Evolutionary conservation across 2,888 invertebrate genomes (phyloP).

Genomic region (Tubulanus polymorphus): DNA sequence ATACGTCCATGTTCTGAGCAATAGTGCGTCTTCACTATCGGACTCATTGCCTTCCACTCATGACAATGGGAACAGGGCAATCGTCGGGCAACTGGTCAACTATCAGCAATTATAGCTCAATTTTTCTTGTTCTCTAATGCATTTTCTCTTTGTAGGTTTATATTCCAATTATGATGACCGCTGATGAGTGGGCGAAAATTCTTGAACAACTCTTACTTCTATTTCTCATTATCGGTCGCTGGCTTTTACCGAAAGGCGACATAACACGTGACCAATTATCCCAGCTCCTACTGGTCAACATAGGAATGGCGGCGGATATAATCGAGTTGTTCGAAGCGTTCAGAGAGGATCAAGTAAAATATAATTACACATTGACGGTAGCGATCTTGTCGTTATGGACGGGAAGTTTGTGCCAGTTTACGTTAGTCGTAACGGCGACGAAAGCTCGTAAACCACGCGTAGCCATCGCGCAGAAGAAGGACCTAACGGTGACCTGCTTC

Average conservation of each 20-base stretch:
- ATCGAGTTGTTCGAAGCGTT: slow-evolving; percentile 89
- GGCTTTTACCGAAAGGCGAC: slow-evolving; percentile 35
- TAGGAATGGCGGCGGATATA: slow-evolving; percentile 45
- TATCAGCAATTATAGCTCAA: too few relatives aligned
- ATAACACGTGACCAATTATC: slow-evolving; percentile 38
- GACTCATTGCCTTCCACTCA: too few relatives aligned
- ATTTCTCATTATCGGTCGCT: slow-evolving; percentile 30
- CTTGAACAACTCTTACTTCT: slow-evolving; percentile 32
- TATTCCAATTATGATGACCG: background rate
- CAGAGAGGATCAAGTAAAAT: slow-evolving; percentile 51
- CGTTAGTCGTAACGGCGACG: slow-evolving; percentile 57
- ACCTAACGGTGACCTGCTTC: slow-evolving; percentile 10
- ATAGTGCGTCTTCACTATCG: background rate
- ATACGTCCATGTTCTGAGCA: background rate
- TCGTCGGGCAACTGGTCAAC: too few relatives aligned
- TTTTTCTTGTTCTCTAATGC: background rate
- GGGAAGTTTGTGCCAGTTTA: slow-evolving; percentile 47
- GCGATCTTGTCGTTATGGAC: slow-evolving; percentile 56
- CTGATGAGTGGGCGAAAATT: slow-evolving; percentile 29
- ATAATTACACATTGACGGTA: slow-evolving; percentile 63
- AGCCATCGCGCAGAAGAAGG: slow-evolving; percentile 17
- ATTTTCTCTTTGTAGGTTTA: slow-evolving; percentile 56
- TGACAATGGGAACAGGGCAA: too few relatives aligned
- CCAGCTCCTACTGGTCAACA: slow-evolving; percentile 40
- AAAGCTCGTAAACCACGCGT: slow-evolving; percentile 39